Percentiles rank a stretch among this genome's conserved stretches.
Conservation (phyloP, 2,113 vertebrate species). For the Hyperopisus bebe region DNA sequence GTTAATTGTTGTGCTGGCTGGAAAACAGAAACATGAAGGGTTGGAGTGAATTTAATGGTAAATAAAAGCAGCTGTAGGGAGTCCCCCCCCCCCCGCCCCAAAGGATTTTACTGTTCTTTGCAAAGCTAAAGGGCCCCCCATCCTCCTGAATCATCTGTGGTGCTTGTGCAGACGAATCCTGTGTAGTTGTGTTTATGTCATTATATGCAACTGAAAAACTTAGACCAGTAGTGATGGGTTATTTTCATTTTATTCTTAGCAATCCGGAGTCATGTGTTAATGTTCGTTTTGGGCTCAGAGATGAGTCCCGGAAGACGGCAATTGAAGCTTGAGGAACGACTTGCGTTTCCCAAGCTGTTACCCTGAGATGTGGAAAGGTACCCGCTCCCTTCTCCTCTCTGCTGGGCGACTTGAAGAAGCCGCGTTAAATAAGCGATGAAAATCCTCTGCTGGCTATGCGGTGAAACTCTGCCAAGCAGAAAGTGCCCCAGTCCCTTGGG, state of each 20-base stretch:
- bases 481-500: not conserved
- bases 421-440: not conserved
- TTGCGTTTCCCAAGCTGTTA: not conserved
- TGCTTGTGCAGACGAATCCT: not conserved
- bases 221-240: not conserved
- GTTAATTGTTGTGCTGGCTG: constrained; percentile 72
- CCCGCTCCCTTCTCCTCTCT: not conserved
- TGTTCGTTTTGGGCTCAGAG: not conserved
- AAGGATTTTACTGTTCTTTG: not conserved
- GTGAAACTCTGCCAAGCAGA: not conserved
- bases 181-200: not conserved
- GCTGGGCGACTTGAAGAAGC: not conserved
- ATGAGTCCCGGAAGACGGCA: not conserved
- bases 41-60: constrained; percentile 67
- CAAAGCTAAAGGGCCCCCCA: not conserved
- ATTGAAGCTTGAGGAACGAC: not conserved
- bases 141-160: not conserved
- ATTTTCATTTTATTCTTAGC: not conserved
- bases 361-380: not conserved
- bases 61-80: constrained; percentile 75
- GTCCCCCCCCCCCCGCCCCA: not conserved
- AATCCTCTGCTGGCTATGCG: not conserved
- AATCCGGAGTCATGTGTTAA: not conserved
- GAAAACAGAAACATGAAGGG: constrained; percentile 65
- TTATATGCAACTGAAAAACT: not conserved